Percentiles rank a stretch among this genome's conserved stretches.
Conservation (phyloP, 37 sponge, comb jelly and placozoan species). For the Sycon ciliatum region DNA sequence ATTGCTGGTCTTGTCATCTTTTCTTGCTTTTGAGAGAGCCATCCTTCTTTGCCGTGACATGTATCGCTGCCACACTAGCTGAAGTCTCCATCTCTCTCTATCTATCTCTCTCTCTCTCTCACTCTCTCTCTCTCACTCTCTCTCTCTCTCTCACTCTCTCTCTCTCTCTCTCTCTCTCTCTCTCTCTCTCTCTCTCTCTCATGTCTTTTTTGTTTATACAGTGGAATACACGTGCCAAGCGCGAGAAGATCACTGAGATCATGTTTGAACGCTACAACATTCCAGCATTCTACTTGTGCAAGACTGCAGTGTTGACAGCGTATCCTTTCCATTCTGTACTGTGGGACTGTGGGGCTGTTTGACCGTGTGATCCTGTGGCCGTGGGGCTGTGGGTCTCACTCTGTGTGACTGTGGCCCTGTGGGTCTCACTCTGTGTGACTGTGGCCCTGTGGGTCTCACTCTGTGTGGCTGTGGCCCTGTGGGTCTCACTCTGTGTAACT, state of each 20-base stretch:
- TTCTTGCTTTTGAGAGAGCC: not conserved
- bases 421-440: too few relatives aligned
- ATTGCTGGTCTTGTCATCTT: too few relatives aligned
- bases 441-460: not conserved
- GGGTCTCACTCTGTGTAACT: too few relatives aligned
- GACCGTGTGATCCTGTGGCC: not conserved
- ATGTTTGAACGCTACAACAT: slow-evolving; percentile 98
- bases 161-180: not conserved
- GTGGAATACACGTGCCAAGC: slow-evolving; percentile 79
- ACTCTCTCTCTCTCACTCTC: not conserved
- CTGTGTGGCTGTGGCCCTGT: too few relatives aligned
- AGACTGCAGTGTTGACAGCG: slow-evolving; percentile 88
- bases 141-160: not conserved
- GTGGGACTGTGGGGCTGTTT: not conserved
- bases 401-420: not conserved
- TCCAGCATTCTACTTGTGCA: slow-evolving; percentile 89
- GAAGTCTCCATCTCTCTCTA: not conserved
- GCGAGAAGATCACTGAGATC: slow-evolving; percentile 88
- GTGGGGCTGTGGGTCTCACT: not conserved
- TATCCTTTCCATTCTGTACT: slow-evolving; percentile 3
- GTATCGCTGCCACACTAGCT: not conserved
- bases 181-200: not conserved
- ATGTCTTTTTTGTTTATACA: slow-evolving; percentile 21
- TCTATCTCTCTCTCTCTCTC: not conserved
- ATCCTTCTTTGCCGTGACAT: not conserved